Base-by-base conservation (phyloP, 2,797 vertebrate genomes). In the Orientallactaga sibirica region DNA sequence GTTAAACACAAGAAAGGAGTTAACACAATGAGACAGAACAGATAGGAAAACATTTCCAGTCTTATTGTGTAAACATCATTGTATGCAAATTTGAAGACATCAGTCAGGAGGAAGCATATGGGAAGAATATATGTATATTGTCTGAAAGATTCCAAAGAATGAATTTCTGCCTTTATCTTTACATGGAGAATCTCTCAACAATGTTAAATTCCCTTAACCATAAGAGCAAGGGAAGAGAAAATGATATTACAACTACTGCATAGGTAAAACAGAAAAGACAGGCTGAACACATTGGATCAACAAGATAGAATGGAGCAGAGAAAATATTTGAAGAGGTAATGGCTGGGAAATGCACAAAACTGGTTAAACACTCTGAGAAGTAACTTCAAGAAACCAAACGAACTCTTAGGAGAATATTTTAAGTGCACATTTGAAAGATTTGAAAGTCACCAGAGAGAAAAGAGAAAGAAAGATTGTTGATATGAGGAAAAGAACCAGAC, bases 151-250 rank as follows among this genome's bases (percentile, higher is more conserved):
- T 74, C 33, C 61, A 88, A 29, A 78, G 37, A 77, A 82, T 43
- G 52, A 91, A 83, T 79, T 55, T 78, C 76, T 93, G 62, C 64
- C n/a, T 93, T 90, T 55, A 83, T 70, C 68, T 86, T 94, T 58
- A 2, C 64, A 87, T 25, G 73, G 43, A 90, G n/a, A 79, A 68
- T 33, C 77, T 89, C 15, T 3, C 29, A n/a, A 62, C 64, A 87
- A 91, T 80, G 19, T 37, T 89, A 37, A 10, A 29, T 92, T 78
- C 74, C 58, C 64, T 73, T 62, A n/a, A n/a, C 43, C 67, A n/a
- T 18, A 61, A 86, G 18, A 77, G 48, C 83, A 78, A 80, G 3
- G 22, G 14, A 90, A 18, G 3, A 14, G 6, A 6, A 86, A 91
- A 41, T 75, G 25, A 4, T 41, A 16, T n/a, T 55, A 62, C 37